Conservation (phyloP, 2,797 vertebrate genomes). For the Sebastes glaucus region DNA sequence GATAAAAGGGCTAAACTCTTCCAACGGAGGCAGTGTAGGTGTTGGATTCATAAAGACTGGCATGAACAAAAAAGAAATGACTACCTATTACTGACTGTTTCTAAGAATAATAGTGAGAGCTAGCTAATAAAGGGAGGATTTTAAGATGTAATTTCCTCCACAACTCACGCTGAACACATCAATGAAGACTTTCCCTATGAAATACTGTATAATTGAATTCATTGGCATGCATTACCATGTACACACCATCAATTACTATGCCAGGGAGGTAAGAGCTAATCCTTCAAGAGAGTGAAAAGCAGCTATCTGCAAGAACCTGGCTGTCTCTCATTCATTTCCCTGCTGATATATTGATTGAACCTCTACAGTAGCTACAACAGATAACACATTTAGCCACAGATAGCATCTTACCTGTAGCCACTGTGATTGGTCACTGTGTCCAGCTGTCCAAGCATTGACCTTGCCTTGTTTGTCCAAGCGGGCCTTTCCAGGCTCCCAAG, state of each 20-base stretch:
- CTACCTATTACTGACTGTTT: constrained; percentile 37
- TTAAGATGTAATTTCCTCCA: constrained; percentile 28
- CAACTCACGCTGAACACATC: constrained; percentile 1
- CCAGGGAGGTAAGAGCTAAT: constrained; percentile 34
- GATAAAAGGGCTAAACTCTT: constrained; percentile 51
- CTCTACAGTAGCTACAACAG: constrained; percentile 1
- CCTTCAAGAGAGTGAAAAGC: constrained; percentile 32
- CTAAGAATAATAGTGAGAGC: constrained; percentile 16
- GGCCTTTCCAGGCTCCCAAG: constrained; percentile 98
- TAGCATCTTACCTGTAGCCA: constrained; percentile 93
- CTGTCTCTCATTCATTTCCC: constrained; percentile 19
- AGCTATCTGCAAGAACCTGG: constrained; percentile 20
- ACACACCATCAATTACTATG: constrained; percentile 49
- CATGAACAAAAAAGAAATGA: constrained; percentile 30
- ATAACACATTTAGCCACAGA: not conserved
- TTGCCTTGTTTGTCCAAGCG: constrained; percentile 98
- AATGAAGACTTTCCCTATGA: constrained; percentile 18
- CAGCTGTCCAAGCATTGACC: constrained; percentile 98
- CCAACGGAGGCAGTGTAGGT: constrained; percentile 35
- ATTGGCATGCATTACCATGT: constrained; percentile 36
- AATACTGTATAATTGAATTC: constrained; percentile 24
- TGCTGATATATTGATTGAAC: constrained; percentile 11
- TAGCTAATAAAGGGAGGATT: constrained; percentile 14
- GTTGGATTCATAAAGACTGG: constrained; percentile 33
- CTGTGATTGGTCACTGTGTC: constrained; percentile 97